These are phyloP conservation scores for Antheraea mylitta DNA, from an alignment of 1,140 invertebrate species.

Conservation along the genomic window DNA sequence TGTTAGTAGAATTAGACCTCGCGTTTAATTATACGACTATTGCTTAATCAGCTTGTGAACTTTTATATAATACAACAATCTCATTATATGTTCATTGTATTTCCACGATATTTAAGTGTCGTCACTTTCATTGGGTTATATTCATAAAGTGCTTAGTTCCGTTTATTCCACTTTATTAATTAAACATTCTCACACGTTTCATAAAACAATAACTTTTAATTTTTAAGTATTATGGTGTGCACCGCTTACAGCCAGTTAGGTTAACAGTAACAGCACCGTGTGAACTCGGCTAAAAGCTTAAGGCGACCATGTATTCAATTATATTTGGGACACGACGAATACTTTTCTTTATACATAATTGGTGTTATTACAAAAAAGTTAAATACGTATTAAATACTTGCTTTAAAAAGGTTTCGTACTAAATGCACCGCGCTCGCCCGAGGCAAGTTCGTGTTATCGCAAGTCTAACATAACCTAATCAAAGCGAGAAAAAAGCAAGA, in stretches of 20 bases:
- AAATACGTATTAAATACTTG: too few species aligned
- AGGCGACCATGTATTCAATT: constrained; percentile 19
- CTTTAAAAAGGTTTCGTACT: too few species aligned
- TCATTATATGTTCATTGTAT: constrained; percentile 26
- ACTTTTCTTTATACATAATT: background rate
- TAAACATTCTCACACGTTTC: constrained; percentile 76
- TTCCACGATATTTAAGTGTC: constrained; percentile 36
- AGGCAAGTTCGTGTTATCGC: too few species aligned
- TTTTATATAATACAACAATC: constrained; percentile 25
- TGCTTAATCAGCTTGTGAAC: constrained; percentile 42
- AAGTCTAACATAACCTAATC: too few species aligned
- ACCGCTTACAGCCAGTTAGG: constrained; percentile 72
- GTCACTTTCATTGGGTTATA: constrained; percentile 56
- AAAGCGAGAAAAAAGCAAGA: too few species aligned
- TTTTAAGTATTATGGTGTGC: constrained; percentile 72
- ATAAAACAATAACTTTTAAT: constrained; percentile 76
- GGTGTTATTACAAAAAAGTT: too few species aligned
- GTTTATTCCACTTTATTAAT: constrained; percentile 73
- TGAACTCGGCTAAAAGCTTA: constrained; percentile 65
- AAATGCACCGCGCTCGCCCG: too few species aligned
- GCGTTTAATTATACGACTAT: constrained; percentile 12
- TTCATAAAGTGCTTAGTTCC: constrained; percentile 40
- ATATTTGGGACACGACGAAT: background rate
- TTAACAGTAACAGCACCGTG: constrained; percentile 71
- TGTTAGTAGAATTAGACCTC: background rate